phyloP scores from a whole-genome alignment of 2,888 invertebrate species.

The Tridacna crocea region DNA sequence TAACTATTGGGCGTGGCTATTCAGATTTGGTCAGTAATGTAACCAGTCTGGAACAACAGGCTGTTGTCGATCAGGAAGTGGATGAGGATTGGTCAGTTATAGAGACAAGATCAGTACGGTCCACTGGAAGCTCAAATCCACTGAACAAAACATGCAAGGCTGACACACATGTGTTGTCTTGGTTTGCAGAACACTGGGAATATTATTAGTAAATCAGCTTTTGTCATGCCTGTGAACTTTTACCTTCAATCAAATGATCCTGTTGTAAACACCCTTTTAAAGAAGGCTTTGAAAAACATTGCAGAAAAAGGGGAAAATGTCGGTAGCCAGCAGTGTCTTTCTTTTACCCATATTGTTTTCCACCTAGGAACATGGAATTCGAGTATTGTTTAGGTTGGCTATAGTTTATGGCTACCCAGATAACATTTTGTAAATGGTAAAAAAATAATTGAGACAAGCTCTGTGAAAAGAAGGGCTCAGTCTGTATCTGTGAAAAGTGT shows the following conservation, averaged over 20 bases:
- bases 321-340: not conserved
- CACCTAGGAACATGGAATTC: no score
- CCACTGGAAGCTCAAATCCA: constrained; percentile 23
- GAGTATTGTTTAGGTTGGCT: no score
- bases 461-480: no score
- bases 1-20: constrained; percentile 76
- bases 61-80: constrained; percentile 28
- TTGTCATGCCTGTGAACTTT: not conserved
- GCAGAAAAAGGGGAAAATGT: not conserved
- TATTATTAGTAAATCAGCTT: constrained; percentile 61
- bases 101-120: constrained; percentile 30
- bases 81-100: constrained; percentile 41
- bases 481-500: no score
- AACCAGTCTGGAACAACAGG: constrained; percentile 37
- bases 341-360: not conserved
- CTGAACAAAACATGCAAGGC: constrained; percentile 34
- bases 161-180: constrained; percentile 74
- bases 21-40: constrained; percentile 65
- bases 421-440: no score
- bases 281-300: not conserved
- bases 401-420: no score
- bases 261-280: not conserved
- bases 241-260: not conserved
- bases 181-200: constrained; percentile 76
- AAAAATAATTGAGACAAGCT: no score